Conservation (phyloP, 2,113 vertebrate genomes). For the Tylochromis polylepis region DNA sequence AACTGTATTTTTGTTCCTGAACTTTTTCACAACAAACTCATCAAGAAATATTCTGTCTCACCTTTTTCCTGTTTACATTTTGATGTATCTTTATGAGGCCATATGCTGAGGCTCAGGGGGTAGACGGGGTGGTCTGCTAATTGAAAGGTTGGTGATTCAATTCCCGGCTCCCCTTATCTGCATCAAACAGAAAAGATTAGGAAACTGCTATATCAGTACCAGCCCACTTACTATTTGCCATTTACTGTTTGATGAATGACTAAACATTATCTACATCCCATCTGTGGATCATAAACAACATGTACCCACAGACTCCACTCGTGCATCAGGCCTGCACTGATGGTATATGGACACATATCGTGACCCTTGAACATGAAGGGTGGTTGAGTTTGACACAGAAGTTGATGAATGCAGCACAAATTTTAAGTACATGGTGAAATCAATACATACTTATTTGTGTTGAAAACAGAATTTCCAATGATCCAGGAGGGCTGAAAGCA, state of each 20-base stretch:
- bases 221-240: neutral
- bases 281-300: neutral
- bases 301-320: neutral
- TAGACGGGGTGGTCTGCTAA: neutral
- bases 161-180: neutral
- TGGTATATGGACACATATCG: neutral
- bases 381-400: neutral
- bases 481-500: neutral
- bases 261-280: neutral
- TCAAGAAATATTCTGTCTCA: neutral
- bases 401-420: neutral
- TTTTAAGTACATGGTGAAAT: neutral
- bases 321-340: neutral
- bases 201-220: neutral
- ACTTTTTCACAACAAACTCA: neutral
- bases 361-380: neutral
- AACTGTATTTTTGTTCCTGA: neutral
- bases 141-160: neutral
- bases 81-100: neutral
- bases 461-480: neutral
- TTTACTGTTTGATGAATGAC: neutral
- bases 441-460: neutral
- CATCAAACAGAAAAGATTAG: no score
- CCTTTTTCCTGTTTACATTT: neutral
- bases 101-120: neutral